These are phyloP conservation scores for Sialia sialis DNA, from an alignment of 2,113 vertebrate species.

Conservation along the genomic window DNA sequence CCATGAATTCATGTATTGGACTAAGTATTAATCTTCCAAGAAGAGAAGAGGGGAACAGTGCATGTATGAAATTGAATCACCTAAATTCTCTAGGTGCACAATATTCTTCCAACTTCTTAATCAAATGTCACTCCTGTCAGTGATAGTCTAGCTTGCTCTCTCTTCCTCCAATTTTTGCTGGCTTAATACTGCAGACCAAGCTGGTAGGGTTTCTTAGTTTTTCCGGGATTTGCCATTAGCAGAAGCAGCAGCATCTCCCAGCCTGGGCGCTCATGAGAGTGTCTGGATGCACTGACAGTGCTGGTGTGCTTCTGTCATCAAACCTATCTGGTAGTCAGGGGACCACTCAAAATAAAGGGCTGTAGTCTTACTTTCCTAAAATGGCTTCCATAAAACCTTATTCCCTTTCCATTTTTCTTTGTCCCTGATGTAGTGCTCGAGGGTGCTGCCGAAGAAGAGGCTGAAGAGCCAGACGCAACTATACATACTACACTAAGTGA, in stretches of 20 bases:
- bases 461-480: constrained; percentile 30
- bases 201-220: background rate
- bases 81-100: background rate
- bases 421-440: constrained; percentile 39
- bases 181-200: background rate
- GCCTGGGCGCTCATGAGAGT: background rate
- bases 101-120: background rate
- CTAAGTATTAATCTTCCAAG: background rate
- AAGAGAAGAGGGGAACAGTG: background rate
- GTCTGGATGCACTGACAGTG: background rate
- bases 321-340: background rate
- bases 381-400: background rate
- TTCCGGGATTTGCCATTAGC: background rate
- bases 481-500: constrained; percentile 8
- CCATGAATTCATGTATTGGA: background rate
- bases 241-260: background rate
- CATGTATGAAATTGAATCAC: background rate
- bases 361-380: background rate
- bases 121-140: background rate
- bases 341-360: background rate
- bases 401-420: background rate
- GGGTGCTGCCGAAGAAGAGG: constrained; percentile 56
- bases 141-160: background rate
- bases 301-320: background rate
- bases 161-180: background rate